Conservation (phyloP, 2,113 vertebrate genomes). For the Girardinichthys multiradiatus region DNA sequence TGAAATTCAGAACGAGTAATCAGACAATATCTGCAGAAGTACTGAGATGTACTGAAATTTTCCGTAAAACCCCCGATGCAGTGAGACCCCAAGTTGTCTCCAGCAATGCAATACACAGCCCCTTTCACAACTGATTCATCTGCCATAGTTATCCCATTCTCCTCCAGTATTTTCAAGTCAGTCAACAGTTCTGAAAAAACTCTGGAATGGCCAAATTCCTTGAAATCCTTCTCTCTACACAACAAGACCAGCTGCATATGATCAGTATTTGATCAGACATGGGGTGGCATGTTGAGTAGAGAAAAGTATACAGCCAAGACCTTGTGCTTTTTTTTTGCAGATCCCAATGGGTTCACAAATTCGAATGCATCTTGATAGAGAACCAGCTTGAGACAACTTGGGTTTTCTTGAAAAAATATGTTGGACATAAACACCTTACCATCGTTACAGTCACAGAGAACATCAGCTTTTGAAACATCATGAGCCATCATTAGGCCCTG, state of each 20-base stretch:
- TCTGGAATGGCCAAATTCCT: slow-evolving; percentile 34
- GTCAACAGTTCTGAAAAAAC: slow-evolving; percentile 21
- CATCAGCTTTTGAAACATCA: not conserved
- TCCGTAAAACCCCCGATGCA: slow-evolving; percentile 38
- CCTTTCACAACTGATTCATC: slow-evolving; percentile 20
- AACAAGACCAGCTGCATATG: not conserved
- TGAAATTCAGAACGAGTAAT: too few species aligned
- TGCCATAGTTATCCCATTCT: slow-evolving; percentile 27
- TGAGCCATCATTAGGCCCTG: too few species aligned
- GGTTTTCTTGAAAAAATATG: slow-evolving; percentile 36
- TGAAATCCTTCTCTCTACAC: slow-evolving; percentile 43
- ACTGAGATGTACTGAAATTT: slow-evolving; percentile 33
- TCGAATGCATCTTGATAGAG: too few species aligned
- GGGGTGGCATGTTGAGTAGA: not conserved
- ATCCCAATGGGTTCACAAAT: not conserved
- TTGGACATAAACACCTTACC: slow-evolving; percentile 30
- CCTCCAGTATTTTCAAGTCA: slow-evolving; percentile 38
- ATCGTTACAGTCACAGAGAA: slow-evolving; percentile 18
- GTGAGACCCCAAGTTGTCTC: slow-evolving; percentile 42
- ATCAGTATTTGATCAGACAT: not conserved
- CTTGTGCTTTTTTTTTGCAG: slow-evolving; percentile 5
- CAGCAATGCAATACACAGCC: slow-evolving; percentile 33
- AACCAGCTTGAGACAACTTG: slow-evolving; percentile 26
- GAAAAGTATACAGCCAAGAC: not conserved
- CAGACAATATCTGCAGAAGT: slow-evolving; percentile 46